Percentiles rank a stretch among this genome's conserved stretches.
These are phyloP conservation scores for Hassar affinis DNA, from an alignment of 2,113 vertebrate species.

Conservation along the genomic window DNA sequence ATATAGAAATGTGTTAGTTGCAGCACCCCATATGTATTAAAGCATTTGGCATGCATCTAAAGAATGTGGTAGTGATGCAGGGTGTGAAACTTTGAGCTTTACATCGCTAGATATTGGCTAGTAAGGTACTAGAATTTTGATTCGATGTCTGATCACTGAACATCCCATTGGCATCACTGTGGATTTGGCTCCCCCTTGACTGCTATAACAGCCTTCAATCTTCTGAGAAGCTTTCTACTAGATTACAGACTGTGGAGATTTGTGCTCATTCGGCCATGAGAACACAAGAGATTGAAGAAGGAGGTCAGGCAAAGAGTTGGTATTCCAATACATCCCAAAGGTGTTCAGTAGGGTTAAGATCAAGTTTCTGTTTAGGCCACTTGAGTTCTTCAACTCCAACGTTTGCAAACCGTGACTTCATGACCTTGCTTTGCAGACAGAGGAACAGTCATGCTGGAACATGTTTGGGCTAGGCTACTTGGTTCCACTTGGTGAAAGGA, in stretches of 20 bases:
- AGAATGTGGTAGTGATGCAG: too few relatives aligned
- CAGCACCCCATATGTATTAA: too few relatives aligned
- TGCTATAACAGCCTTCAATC: not conserved
- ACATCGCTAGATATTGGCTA: too few relatives aligned
- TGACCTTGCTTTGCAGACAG: not conserved
- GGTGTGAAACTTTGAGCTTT: too few relatives aligned
- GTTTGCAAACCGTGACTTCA: not conserved
- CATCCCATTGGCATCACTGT: not conserved
- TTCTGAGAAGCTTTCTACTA: not conserved
- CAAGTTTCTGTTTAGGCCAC: not conserved
- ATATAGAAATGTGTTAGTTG: too few relatives aligned
- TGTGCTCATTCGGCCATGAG: not conserved
- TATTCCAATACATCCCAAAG: not conserved
- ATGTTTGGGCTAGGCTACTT: not conserved
- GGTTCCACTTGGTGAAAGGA: not conserved
- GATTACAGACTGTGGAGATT: not conserved
- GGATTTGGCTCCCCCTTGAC: not conserved
- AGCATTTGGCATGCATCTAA: too few relatives aligned
- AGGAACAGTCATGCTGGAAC: not conserved
- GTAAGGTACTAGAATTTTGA: too few relatives aligned
- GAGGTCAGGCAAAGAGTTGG: not conserved
- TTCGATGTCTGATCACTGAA: not conserved
- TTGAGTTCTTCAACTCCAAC: not conserved
- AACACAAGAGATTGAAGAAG: not conserved
- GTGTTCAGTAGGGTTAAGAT: not conserved